Evolutionary conservation across 2,113 vertebrate genomes (phyloP).

Genomic region (Sorex araneus): DNA sequence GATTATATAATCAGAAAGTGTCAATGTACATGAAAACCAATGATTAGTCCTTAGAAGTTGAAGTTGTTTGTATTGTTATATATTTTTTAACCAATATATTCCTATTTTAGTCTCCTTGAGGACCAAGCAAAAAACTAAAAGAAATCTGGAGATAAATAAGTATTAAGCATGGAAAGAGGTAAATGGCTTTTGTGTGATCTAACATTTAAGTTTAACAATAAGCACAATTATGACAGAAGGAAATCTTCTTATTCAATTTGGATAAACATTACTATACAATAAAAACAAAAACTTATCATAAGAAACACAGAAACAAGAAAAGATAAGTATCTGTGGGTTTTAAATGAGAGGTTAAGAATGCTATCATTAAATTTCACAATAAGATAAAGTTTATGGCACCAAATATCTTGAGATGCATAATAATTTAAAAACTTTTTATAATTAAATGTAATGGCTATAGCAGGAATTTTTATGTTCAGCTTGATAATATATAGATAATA

Average conservation of each 20-base stretch:
- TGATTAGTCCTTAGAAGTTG: background rate
- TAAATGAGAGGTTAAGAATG: slow-evolving; percentile 9
- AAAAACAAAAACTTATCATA: background rate
- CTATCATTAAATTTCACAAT: background rate
- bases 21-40: background rate
- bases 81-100: background rate
- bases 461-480: background rate
- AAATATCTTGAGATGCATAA: slow-evolving; percentile 25
- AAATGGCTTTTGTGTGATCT: background rate
- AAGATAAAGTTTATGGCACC: slow-evolving; percentile 24
- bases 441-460: slow-evolving; percentile 13
- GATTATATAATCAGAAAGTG: background rate
- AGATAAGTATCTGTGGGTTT: background rate
- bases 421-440: slow-evolving; percentile 12
- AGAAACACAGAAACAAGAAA: slow-evolving; percentile 11
- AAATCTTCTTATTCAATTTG: background rate
- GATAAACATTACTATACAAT: slow-evolving; percentile 10
- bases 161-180: background rate
- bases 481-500: background rate
- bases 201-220: slow-evolving; percentile 45
- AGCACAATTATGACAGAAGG: background rate
- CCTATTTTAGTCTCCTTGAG: background rate
- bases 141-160: background rate
- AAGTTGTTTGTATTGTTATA: background rate
- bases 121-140: background rate